A percentile compares a stretch with the other conserved stretches of the same genome.
Conservation (phyloP, 2,888 invertebrate species). For the Dendrolimus houi region DNA sequence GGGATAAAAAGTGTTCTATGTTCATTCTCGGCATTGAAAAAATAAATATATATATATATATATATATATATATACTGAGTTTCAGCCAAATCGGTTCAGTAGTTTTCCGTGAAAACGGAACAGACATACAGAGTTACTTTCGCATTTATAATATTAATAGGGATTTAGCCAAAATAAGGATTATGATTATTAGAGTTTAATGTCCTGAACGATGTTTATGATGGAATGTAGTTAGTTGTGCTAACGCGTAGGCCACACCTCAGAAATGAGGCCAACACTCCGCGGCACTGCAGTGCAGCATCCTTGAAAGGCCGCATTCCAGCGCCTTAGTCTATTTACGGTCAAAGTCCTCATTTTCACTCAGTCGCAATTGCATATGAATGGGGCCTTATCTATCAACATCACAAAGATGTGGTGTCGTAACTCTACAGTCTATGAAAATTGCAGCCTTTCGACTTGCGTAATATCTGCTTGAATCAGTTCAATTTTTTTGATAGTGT, state of each 20-base stretch:
- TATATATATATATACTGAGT: too few relatives aligned
- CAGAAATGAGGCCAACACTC: conserved; percentile 40
- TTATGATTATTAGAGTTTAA: too few relatives aligned
- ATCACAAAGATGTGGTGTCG: conserved; percentile 19
- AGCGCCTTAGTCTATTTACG: conserved; percentile 53
- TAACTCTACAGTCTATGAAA: conserved; percentile 13
- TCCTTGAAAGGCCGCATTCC: conserved; percentile 75
- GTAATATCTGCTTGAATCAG: background rate
- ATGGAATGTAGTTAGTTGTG: conserved; percentile 53
- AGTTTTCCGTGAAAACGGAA: too few relatives aligned
- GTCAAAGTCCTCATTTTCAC: conserved; percentile 54
- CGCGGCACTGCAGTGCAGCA: conserved; percentile 36
- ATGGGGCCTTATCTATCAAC: conserved; percentile 20
- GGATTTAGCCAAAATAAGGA: too few relatives aligned
- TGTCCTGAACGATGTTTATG: conserved; percentile 21
- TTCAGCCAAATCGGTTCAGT: too few relatives aligned
- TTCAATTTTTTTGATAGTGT: background rate
- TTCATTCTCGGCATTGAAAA: too few relatives aligned
- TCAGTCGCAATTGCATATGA: conserved; percentile 24
- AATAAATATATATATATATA: too few relatives aligned
- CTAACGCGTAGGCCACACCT: conserved; percentile 53
- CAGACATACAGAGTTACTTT: too few relatives aligned
- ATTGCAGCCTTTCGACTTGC: conserved; percentile 14
- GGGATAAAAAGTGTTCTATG: too few relatives aligned
- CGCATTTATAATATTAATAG: too few relatives aligned